Base-by-base conservation (phyloP, 1,140 invertebrate genomes). In the Triops longicaudatus region DNA sequence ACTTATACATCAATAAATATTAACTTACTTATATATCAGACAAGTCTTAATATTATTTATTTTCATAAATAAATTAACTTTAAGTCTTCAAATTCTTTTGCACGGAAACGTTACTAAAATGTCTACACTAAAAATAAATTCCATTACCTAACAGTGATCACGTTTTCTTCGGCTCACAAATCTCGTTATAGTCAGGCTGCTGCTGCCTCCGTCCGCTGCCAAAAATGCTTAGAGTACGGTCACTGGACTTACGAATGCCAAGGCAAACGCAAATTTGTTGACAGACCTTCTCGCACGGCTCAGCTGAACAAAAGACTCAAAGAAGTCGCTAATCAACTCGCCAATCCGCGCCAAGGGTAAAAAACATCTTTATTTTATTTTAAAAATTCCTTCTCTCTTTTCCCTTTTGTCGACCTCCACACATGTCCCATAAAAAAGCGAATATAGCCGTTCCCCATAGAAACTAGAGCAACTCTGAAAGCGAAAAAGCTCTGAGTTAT, bases 221-320 rank as follows among this genome's bases (percentile, higher is more conserved):
- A 97, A 82, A 97, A 96, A 85, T 97, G 95, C 83, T 85, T 96
- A 63, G 91, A 96, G 83, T 89, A 90, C 81, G 94, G 94, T 0
- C 95, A 97, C 82, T 97, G 93, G 93, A 95, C 92, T 76, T 97
- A 93, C 80, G 92, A 96, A 83, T 97, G 95, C 82, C 93, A 89
- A 80, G 92, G 91, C n/a, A 94, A 96, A 85, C 86, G 93, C 72
- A 97, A 96, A 84, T 93, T 92, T 84, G 85, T 96, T 12, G 89
- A 94, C 77, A 87, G 94, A 79, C 88, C 89, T 43, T 95, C 94
- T 1, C 87, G 94, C 73, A 94, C 94, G 1, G 88, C 90, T 80
- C 87, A 91, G 74, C 84, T 97, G 77, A 93, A 91, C 79, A 95
- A 94, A 83, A 80, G 81, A 74, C 73, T 87, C 63, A 87, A 87